Conservation (phyloP, 1,140 invertebrate species). For the Venturia canescens region DNA sequence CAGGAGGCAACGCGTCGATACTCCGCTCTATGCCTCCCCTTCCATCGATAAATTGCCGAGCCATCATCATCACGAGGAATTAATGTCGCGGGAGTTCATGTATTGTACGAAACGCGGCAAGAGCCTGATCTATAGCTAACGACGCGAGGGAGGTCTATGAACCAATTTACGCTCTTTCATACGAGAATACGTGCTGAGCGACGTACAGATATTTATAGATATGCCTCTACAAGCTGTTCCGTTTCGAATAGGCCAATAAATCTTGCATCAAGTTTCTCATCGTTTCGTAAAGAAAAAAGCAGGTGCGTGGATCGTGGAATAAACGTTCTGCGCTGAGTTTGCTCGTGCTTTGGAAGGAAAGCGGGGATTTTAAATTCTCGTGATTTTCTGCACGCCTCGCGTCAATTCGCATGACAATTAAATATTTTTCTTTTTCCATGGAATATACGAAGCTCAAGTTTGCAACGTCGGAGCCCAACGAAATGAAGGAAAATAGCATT, state of each 20-base stretch:
- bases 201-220: background rate
- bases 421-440: too few species aligned
- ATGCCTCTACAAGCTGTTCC: background rate
- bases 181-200: conserved; percentile 9
- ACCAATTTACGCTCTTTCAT: conserved; percentile 43
- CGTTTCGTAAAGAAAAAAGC: background rate
- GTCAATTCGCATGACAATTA: too few species aligned
- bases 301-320: too few species aligned
- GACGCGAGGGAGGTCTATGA: conserved; percentile 38
- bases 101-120: background rate
- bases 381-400: too few species aligned
- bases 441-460: too few species aligned
- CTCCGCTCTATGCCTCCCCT: background rate
- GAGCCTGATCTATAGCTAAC: background rate
- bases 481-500: too few species aligned
- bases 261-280: background rate
- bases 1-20: conserved; percentile 14
- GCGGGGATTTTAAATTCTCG: too few species aligned
- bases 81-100: conserved; percentile 32
- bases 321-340: too few species aligned
- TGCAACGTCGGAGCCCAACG: too few species aligned
- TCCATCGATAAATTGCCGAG: background rate
- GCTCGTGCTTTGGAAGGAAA: too few species aligned
- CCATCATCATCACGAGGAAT: conserved; percentile 23
- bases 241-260: background rate